These are phyloP conservation scores for Drosophila nannoptera DNA, from an alignment of 1,140 invertebrate genomes.

Conservation along the genomic window DNA sequence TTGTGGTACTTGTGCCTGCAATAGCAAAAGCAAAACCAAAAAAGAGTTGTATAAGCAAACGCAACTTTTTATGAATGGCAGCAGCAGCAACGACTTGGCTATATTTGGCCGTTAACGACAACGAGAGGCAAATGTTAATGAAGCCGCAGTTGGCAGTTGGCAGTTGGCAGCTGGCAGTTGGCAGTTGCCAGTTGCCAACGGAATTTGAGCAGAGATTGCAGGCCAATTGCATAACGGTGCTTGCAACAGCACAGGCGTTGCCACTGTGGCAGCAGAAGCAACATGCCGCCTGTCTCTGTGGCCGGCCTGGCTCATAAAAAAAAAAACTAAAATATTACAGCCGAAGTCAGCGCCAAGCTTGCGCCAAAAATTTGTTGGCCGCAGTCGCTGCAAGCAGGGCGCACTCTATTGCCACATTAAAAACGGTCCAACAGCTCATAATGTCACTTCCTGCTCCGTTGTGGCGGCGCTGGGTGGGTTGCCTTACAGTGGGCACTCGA, in stretches of 20 bases:
- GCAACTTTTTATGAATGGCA: constrained; percentile 69
- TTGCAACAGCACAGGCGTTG: constrained; percentile 42
- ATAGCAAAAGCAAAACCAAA: constrained; percentile 16
- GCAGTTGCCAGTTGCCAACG: constrained; percentile 31
- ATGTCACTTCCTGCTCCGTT: constrained; percentile 1
- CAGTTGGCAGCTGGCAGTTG: no score
- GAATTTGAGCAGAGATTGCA: constrained; percentile 49
- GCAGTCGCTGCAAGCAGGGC: constrained; percentile 3
- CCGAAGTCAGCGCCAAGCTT: constrained; percentile 42
- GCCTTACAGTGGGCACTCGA: neutral
- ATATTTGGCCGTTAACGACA: constrained; percentile 64
- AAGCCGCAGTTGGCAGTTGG: constrained; percentile 42
- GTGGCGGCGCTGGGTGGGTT: neutral
- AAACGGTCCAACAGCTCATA: neutral
- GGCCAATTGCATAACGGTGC: constrained; percentile 69
- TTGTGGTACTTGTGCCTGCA: constrained; percentile 11
- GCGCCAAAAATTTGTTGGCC: constrained; percentile 11
- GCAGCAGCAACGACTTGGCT: constrained; percentile 42
- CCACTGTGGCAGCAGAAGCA: constrained; percentile 18
- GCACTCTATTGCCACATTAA: neutral
- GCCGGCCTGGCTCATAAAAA: constrained; percentile 48
- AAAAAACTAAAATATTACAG: constrained; percentile 49
- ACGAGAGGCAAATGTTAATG: constrained; percentile 74
- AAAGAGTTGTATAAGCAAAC: constrained; percentile 43
- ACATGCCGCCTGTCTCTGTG: constrained; percentile 1